Evolutionary conservation across 2,113 vertebrate genomes (phyloP), one percentile per base, ranked within the genome.

Genomic region (Silurus asotus): DNA sequence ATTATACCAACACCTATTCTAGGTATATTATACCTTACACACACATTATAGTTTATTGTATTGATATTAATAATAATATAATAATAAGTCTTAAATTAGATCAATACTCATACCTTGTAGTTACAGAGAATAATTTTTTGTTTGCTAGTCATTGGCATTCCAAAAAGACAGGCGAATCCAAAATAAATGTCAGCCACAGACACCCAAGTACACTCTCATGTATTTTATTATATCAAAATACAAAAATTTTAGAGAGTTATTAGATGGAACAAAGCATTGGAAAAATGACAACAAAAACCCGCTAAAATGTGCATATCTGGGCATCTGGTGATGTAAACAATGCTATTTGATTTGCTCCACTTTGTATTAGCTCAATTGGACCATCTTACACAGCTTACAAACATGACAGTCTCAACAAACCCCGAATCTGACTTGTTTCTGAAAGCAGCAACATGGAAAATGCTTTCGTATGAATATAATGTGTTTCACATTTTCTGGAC

Each of bases 161-260:
- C 85, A 86, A 8, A 17, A 49, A 49, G 25, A 49, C n/a, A 58
- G 48, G 17, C 55, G 17, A 59, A 65, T 51, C 10, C 17, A 49
- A 58, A 86, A 76, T 25, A 84, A n/a, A 82, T 37, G 37, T 37
- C 56, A 87, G 17, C 28, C 48, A 83, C 28, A 83, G 53, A 79
- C 84, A 64, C 25, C 11, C 19, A 65, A 53, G 61, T 80, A 80
- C 81, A 89, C 86, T 91, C 90, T 89, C 91, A 94, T 94, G 86
- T 91, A 93, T 94, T 95, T 95, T 95, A 95, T 95, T 95, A 95
- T 95, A 94, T 95, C 94, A 95, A 95, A 95, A 95, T 95, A 95
- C 94, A 95, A 95, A 95, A 95, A 94, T 95, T 93, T 92, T 93
- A 86, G 93, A 95, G 94, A 93, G 94, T 95, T 95, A 92, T 93